phyloP scores from a whole-genome alignment of 1,140 invertebrate genomes.

The Drosophila willistoni region DNA sequence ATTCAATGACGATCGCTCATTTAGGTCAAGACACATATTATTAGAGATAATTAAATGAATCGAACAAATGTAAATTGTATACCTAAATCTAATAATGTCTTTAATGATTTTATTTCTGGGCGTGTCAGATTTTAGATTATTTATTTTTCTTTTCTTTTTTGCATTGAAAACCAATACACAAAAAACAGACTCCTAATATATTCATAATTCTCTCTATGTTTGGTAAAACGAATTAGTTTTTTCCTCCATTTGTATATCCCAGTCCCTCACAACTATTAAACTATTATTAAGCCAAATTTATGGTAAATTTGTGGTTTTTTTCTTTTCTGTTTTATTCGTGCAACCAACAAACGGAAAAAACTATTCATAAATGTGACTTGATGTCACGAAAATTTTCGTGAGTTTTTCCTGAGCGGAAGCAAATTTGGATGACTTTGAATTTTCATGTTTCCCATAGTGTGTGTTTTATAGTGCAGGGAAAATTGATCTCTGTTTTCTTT shows the following conservation, averaged over 20 bases:
- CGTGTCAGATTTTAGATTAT: neutral
- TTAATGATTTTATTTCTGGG: neutral
- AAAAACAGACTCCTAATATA: neutral
- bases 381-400: neutral
- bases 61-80: constrained; percentile 3
- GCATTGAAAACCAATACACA: neutral
- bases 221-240: neutral
- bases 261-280: neutral
- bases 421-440: neutral
- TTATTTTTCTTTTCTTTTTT: neutral
- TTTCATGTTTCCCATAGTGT: neutral
- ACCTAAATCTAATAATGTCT: neutral
- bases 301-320: neutral
- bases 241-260: neutral
- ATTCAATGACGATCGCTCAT: constrained; percentile 15
- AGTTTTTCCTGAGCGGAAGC: neutral
- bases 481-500: too few relatives aligned
- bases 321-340: neutral
- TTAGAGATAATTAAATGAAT: constrained; percentile 13
- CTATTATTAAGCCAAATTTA: constrained; percentile 1
- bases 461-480: neutral
- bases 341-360: neutral
- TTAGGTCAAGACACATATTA: constrained; percentile 14
- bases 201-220: neutral
- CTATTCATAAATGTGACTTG: neutral